Percentiles rank a stretch among this genome's conserved stretches.
These are phyloP conservation scores for Punctoribates punctum DNA, from an alignment of 2,888 invertebrate species.

Conservation along the genomic window DNA sequence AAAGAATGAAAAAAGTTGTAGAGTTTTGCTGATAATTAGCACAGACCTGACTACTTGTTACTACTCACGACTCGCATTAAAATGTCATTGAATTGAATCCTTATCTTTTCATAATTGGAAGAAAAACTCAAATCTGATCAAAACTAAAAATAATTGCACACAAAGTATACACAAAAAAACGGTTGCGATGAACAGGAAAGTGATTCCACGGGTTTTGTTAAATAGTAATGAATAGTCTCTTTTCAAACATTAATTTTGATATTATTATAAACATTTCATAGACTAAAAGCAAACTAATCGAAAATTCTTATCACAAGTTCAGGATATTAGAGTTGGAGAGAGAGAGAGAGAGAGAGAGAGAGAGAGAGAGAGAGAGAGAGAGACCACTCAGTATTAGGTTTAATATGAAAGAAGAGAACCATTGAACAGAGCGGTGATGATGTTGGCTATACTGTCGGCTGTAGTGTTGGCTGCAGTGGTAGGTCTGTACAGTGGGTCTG, in stretches of 20 bases:
- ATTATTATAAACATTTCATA: constrained; percentile 4
- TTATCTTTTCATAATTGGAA: constrained; percentile 10
- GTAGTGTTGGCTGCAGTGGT: not conserved
- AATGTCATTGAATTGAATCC: constrained; percentile 15
- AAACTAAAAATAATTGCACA: not conserved
- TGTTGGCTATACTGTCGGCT: not conserved
- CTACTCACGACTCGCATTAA: constrained; percentile 14
- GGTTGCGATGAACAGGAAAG: not conserved
- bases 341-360: not conserved
- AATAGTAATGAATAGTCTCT: constrained; percentile 10
- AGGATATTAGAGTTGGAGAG: constrained; percentile 7
- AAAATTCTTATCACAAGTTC: constrained; percentile 25
- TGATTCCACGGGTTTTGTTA: not conserved
- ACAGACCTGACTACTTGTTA: constrained; percentile 14
- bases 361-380: constrained; percentile 22
- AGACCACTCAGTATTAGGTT: constrained; percentile 12
- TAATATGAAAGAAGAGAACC: constrained; percentile 4
- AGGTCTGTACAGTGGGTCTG: constrained; percentile 3
- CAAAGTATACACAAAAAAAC: not conserved
- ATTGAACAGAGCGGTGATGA: constrained; percentile 27
- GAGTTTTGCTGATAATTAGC: constrained; percentile 1
- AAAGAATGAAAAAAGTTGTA: constrained; percentile 17
- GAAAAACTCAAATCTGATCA: not conserved
- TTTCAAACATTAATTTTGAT: constrained; percentile 29
- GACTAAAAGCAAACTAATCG: constrained; percentile 14